Evolutionary conservation across 2,797 vertebrate genomes (phyloP).

Genomic region (Myotis vivesi): DNA sequence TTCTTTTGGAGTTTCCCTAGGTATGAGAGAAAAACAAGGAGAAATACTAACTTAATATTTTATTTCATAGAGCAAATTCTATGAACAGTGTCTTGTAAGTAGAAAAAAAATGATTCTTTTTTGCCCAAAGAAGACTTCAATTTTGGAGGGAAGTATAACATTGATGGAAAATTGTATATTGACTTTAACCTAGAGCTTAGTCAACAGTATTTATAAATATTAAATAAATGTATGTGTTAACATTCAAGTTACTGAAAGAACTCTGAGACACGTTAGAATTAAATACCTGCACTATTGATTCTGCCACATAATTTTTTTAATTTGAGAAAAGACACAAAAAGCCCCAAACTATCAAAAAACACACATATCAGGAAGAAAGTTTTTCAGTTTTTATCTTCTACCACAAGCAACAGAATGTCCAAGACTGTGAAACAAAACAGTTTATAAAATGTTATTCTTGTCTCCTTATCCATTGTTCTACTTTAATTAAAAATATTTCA

Average conservation of each 20-base stretch:
- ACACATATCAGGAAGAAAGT: not conserved
- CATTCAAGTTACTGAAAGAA: conserved; percentile 3
- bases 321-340: not conserved
- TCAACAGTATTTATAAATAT: not conserved
- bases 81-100: not conserved
- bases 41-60: not conserved
- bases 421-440: not conserved
- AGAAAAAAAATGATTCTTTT: not conserved
- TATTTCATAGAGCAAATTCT: conserved; percentile 5
- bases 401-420: not conserved
- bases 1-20: not conserved
- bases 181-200: not conserved
- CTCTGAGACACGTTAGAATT: not conserved
- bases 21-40: conserved; percentile 17
- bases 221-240: not conserved
- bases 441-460: not conserved
- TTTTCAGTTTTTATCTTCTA: not conserved
- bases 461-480: not conserved
- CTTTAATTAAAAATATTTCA: not conserved
- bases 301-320: not conserved
- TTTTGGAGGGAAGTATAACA: not conserved
- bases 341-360: not conserved
- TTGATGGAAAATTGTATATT: not conserved
- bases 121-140: not conserved
- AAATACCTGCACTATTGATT: not conserved